Conservation (phyloP, 2,797 vertebrate genomes). For the Ataeniobius toweri region DNA sequence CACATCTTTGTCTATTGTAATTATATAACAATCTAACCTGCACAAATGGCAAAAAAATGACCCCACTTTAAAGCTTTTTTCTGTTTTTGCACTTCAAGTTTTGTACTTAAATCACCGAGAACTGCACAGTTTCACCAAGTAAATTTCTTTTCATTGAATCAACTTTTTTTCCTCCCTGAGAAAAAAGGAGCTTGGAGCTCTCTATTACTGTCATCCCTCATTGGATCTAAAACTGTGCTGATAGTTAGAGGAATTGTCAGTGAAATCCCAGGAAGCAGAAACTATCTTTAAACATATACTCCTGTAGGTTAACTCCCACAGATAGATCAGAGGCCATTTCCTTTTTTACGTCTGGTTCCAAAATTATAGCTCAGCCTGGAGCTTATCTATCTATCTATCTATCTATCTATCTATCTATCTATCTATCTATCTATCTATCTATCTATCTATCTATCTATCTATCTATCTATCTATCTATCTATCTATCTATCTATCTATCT, state of each 20-base stretch:
- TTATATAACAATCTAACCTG: conserved; percentile 37
- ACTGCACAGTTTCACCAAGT: conserved; percentile 29
- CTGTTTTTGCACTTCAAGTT: conserved; percentile 20
- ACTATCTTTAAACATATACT: conserved; percentile 60
- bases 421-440: no score
- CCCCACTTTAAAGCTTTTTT: conserved; percentile 6
- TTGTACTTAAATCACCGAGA: neutral
- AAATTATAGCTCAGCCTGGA: conserved; percentile 29
- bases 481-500: neutral
- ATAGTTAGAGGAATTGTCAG: conserved; percentile 57
- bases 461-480: no score
- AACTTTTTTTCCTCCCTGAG: conserved; percentile 10
- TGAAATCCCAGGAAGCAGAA: conserved; percentile 54
- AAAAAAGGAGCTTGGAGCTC: conserved; percentile 31
- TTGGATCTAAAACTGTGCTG: conserved; percentile 53
- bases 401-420: neutral
- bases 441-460: no score
- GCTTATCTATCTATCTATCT: conserved; percentile 8
- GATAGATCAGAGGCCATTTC: conserved; percentile 28
- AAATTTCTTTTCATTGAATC: conserved; percentile 35
- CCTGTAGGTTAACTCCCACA: conserved; percentile 35
- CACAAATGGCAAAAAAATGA: conserved; percentile 32
- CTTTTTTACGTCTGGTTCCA: conserved; percentile 17
- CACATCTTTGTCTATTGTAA: conserved; percentile 41
- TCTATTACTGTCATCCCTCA: conserved; percentile 59